Conservation (phyloP, 2,888 invertebrate genomes). For the Sisyra terminalis region DNA sequence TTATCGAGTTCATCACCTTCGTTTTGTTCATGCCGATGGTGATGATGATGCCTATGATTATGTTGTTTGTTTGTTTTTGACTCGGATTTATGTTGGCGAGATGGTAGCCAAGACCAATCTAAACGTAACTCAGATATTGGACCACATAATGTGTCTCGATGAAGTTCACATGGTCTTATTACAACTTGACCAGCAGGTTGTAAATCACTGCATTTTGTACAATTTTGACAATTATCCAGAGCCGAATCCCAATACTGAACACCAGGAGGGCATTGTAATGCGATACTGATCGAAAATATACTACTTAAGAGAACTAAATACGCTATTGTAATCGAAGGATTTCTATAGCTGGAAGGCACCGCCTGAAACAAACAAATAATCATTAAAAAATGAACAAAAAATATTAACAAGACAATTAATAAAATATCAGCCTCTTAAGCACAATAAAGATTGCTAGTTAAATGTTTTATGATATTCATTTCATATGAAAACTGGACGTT, state of each 20-base stretch:
- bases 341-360: constrained; percentile 19
- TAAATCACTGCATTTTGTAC: constrained; percentile 47
- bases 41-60: constrained; percentile 16
- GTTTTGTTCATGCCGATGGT: constrained; percentile 11
- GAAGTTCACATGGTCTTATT: constrained; percentile 53
- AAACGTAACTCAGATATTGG: constrained; percentile 42
- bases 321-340: neutral
- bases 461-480: too few species aligned
- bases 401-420: neutral
- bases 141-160: constrained; percentile 60
- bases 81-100: constrained; percentile 6
- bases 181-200: constrained; percentile 34
- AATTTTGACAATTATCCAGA: constrained; percentile 46
- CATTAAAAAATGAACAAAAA: neutral
- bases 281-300: constrained; percentile 15
- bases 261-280: constrained; percentile 27
- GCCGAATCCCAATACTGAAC: constrained; percentile 54
- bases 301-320: constrained; percentile 8
- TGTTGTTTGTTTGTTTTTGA: constrained; percentile 14
- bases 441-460: neutral
- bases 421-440: neutral
- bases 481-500: too few species aligned
- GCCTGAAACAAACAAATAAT: constrained; percentile 19
- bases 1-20: neutral
- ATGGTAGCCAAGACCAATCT: constrained; percentile 12